These are phyloP conservation scores for Darwinula stevensoni DNA, from an alignment of 2,888 invertebrate species.

Conservation along the genomic window DNA sequence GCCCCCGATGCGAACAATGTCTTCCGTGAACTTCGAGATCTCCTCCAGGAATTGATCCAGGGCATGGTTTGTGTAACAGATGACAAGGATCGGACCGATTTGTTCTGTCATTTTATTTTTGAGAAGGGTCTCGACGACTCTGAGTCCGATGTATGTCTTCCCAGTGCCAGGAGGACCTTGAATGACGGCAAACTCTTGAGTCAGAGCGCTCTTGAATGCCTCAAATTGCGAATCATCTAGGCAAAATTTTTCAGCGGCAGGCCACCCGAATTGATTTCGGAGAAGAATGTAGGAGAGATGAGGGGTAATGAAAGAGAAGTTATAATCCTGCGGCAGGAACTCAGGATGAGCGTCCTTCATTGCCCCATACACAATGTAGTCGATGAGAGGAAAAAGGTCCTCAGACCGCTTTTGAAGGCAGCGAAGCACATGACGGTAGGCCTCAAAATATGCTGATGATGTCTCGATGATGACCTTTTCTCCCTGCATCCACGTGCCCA, in stretches of 20 bases:
- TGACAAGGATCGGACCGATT: too few species aligned
- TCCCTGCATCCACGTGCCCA: slow-evolving; percentile 11
- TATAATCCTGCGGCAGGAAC: slow-evolving; percentile 15
- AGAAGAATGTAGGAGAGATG: too few species aligned
- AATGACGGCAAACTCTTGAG: slow-evolving; percentile 38
- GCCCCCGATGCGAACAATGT: too few species aligned
- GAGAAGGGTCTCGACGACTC: slow-evolving; percentile 34
- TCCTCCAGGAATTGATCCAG: too few species aligned
- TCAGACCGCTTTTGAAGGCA: slow-evolving; percentile 28
- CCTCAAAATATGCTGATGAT: slow-evolving; percentile 48
- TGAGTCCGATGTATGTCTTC: slow-evolving; percentile 46
- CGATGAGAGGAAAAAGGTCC: slow-evolving; percentile 30
- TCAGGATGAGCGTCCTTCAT: slow-evolving; percentile 14
- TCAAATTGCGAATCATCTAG: slow-evolving; percentile 33
- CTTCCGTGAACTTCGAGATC: too few species aligned
- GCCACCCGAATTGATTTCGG: slow-evolving; percentile 20
- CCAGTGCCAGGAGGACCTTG: too few species aligned
- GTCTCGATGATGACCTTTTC: slow-evolving; percentile 37
- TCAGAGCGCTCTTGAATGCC: slow-evolving; percentile 35
- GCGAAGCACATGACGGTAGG: slow-evolving; percentile 38
- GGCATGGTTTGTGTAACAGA: too few species aligned
- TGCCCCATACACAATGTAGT: slow-evolving; percentile 28
- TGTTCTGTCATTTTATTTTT: too few species aligned
- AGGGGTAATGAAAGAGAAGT: too few species aligned
- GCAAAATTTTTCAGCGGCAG: slow-evolving; percentile 17